Evolutionary conservation across 2,888 invertebrate species (phyloP), one percentile per base, ranked within the genome.

Genomic region (Oscheius sp.): DNA sequence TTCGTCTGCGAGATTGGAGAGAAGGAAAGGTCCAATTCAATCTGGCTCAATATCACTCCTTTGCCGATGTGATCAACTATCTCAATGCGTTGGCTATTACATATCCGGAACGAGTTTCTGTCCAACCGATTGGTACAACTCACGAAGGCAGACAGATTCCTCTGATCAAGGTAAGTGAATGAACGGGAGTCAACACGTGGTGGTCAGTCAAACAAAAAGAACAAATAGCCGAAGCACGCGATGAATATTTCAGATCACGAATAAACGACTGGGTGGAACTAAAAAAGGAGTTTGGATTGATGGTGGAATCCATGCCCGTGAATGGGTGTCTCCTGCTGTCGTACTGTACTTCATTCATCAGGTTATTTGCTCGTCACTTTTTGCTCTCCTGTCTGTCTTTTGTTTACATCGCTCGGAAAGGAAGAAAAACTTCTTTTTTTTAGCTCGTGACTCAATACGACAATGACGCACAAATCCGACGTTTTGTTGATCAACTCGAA

Each of bases 71-170:
- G 48, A 85, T 85, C 73, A 82, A 85, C 71, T 86, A 81, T 69
- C 70, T 86, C 64, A 86, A 84, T 70, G 80, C 79, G 3, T 61
- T 86, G 37, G 84, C 85, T n/a, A 73, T 83, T 68, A 81, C 77
- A 17, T 86, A 80, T 70, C 86, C 86, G 6, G 80, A 84, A 27
- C 65, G 83, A 3, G 85, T 86, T 23, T 79, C 81, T 6, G 86
- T 86, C 8, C 78, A 81, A 50, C 85, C 84, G 8, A 87, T 86
- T 57, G 86, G 86, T 12, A 83, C 83, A 1, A 84, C 86, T 6
- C 86, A 86, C 61, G 86, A 86, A 67, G 84, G 84, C 33, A 61
- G 86, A 25, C 84, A 85, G 73, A 85, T 86, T 57, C 82, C 84
- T 10, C 63, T 86, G 39, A 84, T 86, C 57, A 86, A 84, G 77